Percentiles rank a stretch among this genome's conserved stretches.
Conservation (phyloP, 2,888 invertebrate genomes). For the Deladenus siricidicola region DNA sequence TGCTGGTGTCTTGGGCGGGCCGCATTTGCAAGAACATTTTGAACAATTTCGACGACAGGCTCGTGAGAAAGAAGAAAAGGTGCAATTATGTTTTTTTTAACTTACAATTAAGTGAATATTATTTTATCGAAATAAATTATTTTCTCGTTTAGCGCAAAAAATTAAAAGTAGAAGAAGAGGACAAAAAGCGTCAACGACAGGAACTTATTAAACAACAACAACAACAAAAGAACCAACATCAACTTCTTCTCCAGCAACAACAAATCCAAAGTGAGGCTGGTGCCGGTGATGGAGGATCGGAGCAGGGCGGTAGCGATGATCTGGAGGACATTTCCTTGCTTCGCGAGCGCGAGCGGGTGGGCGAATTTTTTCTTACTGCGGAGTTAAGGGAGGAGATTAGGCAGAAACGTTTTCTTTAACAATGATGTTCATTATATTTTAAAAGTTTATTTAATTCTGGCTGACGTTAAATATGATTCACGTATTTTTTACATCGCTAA, state of each 20-base stretch:
- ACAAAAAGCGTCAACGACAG: constrained; percentile 10
- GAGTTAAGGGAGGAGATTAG: no score
- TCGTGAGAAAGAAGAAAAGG: constrained; percentile 35
- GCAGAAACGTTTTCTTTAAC: no score
- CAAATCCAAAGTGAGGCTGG: not conserved
- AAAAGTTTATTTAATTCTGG: no score
- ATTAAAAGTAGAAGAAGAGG: constrained; percentile 24
- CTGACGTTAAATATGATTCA: no score
- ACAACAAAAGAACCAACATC: not conserved
- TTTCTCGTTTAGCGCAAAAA: constrained; percentile 21
- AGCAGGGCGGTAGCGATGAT: not conserved
- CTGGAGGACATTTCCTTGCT: constrained; percentile 10
- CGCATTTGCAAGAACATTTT: constrained; percentile 9
- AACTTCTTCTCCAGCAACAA: no score
- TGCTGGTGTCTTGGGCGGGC: not conserved
- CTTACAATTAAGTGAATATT: no score
- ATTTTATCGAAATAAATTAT: no score
- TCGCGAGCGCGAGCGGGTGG: constrained; percentile 11
- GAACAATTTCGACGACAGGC: constrained; percentile 31
- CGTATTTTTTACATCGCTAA: no score
- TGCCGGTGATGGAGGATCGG: not conserved
- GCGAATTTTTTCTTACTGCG: constrained; percentile 8
- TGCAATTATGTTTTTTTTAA: no score
- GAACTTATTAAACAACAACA: constrained; percentile 8
- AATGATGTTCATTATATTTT: no score